Evolutionary conservation across 2,888 invertebrate genomes (phyloP).

Genomic region (Eueremaeus valkanovi): DNA sequence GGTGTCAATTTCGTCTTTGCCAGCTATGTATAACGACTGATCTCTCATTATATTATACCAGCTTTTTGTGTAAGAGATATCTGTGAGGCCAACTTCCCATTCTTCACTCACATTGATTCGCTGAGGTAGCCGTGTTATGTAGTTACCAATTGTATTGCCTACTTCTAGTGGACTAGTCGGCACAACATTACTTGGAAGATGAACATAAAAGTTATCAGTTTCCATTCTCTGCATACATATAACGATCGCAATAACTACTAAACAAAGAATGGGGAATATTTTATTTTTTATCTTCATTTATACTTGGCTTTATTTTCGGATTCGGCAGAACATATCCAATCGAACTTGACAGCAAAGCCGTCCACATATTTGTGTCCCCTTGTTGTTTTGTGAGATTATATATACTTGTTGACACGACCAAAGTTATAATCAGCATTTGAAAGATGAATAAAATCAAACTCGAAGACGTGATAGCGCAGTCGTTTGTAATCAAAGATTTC

Average conservation of each 20-base stretch:
- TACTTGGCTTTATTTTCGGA: not conserved
- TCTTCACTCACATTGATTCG: not conserved
- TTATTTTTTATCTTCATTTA: not conserved
- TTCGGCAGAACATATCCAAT: constrained; percentile 31
- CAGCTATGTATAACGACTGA: no score
- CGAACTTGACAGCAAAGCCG: constrained; percentile 3
- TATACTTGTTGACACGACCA: not conserved
- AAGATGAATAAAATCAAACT: not conserved
- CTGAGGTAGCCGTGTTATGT: not conserved
- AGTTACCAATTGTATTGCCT: not conserved
- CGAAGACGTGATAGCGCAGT: not conserved
- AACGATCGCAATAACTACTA: not conserved
- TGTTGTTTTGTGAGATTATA: not conserved
- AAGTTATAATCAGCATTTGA: not conserved
- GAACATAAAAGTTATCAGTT: not conserved
- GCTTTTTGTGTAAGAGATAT: not conserved
- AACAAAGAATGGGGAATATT: not conserved
- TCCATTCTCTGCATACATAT: not conserved
- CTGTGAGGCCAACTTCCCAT: not conserved
- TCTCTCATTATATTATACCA: not conserved
- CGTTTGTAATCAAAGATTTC: no score
- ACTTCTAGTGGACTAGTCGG: not conserved
- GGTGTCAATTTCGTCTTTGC: not conserved
- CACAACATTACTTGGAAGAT: not conserved
- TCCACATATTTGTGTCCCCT: not conserved